Conservation (phyloP, 2,888 invertebrate genomes). For the Stenodera caucasica region DNA sequence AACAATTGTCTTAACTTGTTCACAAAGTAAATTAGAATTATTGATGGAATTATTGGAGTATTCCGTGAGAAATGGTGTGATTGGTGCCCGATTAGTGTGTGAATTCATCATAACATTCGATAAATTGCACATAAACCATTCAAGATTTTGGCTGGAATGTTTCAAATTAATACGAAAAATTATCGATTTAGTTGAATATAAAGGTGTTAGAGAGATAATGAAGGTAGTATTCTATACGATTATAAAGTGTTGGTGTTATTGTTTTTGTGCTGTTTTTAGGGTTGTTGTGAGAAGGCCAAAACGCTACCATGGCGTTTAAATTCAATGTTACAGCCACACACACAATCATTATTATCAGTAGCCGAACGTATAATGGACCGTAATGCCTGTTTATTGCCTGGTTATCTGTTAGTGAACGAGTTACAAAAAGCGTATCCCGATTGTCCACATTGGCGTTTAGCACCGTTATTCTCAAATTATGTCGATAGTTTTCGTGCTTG, state of each 20-base stretch:
- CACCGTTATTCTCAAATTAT: constrained; percentile 82
- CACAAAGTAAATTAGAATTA: constrained; percentile 73
- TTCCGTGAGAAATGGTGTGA: constrained; percentile 66
- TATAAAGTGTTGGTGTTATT: background rate
- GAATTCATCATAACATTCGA: constrained; percentile 84
- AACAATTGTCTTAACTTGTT: constrained; percentile 69
- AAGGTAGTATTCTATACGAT: constrained; percentile 11
- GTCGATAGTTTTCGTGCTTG: constrained; percentile 91
- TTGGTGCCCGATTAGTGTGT: constrained; percentile 83
- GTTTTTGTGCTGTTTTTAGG: constrained; percentile 54
- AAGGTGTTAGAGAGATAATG: constrained; percentile 89
- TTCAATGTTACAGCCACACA: constrained; percentile 78
- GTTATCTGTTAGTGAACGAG: constrained; percentile 94
- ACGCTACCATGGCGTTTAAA: constrained; percentile 78
- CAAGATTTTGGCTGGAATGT: constrained; percentile 87
- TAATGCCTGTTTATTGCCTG: constrained; percentile 87
- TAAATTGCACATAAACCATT: constrained; percentile 76
- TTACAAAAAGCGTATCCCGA: constrained; percentile 86
- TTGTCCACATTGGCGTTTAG: constrained; percentile 93
- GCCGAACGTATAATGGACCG: constrained; percentile 90
- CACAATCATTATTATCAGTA: constrained; percentile 78
- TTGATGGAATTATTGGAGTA: constrained; percentile 75
- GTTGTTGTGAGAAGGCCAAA: constrained; percentile 86
- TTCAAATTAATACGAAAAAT: constrained; percentile 82
- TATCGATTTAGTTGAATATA: constrained; percentile 92